Evolutionary conservation across 2,888 invertebrate genomes (phyloP).

Genomic region (Lydus trimaculatus): DNA sequence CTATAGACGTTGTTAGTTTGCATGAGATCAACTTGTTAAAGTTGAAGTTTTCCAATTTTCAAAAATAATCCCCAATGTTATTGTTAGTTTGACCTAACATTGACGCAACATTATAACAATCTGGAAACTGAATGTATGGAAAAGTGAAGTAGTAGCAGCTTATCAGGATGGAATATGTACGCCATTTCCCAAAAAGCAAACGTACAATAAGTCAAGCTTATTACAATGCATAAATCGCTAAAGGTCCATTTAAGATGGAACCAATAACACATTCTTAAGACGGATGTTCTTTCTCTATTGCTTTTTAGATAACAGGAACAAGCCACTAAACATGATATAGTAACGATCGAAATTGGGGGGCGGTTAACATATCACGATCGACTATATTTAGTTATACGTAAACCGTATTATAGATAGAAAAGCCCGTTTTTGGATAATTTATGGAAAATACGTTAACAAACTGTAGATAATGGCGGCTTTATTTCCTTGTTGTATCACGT

Average conservation of each 20-base stretch:
- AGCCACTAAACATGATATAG: slow-evolving; percentile 57
- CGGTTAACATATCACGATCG: slow-evolving; percentile 36
- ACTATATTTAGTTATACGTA: slow-evolving; percentile 36
- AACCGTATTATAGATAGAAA: slow-evolving; percentile 24
- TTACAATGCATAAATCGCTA: slow-evolving; percentile 51
- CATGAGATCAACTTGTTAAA: slow-evolving; percentile 50
- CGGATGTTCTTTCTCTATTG: slow-evolving; percentile 52
- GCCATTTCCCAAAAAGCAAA: slow-evolving; percentile 27
- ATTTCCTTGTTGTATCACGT: neutral
- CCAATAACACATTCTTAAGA: slow-evolving; percentile 55
- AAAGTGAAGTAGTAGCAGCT: slow-evolving; percentile 24
- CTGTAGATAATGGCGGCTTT: neutral
- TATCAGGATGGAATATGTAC: slow-evolving; percentile 33
- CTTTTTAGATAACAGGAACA: slow-evolving; percentile 52
- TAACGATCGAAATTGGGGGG: slow-evolving; percentile 23
- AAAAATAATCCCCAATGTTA: slow-evolving; percentile 40
- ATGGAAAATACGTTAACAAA: slow-evolving; percentile 21
- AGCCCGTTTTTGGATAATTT: slow-evolving; percentile 17
- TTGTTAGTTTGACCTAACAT: slow-evolving; percentile 10
- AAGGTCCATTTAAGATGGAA: slow-evolving; percentile 52
- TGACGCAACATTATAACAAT: neutral
- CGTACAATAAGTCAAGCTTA: slow-evolving; percentile 42
- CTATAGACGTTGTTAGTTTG: slow-evolving; percentile 54
- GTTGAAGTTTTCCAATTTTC: slow-evolving; percentile 47
- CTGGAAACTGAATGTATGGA: neutral